Conservation (phyloP, 2,888 invertebrate genomes). For the Hypena proboscidalis region DNA sequence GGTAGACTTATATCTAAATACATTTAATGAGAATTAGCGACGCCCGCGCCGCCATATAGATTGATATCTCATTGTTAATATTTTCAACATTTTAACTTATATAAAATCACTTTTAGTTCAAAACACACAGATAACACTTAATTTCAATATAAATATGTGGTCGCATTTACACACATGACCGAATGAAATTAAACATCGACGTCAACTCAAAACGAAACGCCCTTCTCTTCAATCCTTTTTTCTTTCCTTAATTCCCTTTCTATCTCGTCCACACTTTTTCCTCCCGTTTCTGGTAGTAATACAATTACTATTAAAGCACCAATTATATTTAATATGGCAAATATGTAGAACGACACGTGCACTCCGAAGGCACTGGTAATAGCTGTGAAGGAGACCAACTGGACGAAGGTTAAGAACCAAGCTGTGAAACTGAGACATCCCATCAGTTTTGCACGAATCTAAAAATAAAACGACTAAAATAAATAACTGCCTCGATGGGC, state of each 20-base stretch:
- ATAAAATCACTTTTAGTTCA: too few species aligned
- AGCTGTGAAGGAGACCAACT: slow-evolving; percentile 45
- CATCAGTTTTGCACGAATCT: slow-evolving; percentile 62
- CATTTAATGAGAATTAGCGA: too few species aligned
- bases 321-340: slow-evolving; percentile 55
- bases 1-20: too few species aligned
- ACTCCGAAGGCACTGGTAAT: slow-evolving; percentile 54
- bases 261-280: slow-evolving; percentile 64
- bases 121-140: too few species aligned
- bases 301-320: slow-evolving; percentile 55
- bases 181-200: too few species aligned
- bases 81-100: too few species aligned
- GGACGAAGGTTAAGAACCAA: slow-evolving; percentile 52
- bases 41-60: too few species aligned
- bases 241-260: slow-evolving; percentile 38
- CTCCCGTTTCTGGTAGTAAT: slow-evolving; percentile 72
- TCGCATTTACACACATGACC: too few species aligned
- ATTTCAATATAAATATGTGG: too few species aligned
- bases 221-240: slow-evolving; percentile 8
- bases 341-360: slow-evolving; percentile 62
- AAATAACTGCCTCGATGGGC: background rate
- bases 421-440: slow-evolving; percentile 50
- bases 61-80: too few species aligned
- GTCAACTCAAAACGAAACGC: too few species aligned
- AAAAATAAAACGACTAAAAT: slow-evolving; percentile 23